Conservation (phyloP, 1,140 invertebrate genomes). For the Camponotus floridanus region DNA sequence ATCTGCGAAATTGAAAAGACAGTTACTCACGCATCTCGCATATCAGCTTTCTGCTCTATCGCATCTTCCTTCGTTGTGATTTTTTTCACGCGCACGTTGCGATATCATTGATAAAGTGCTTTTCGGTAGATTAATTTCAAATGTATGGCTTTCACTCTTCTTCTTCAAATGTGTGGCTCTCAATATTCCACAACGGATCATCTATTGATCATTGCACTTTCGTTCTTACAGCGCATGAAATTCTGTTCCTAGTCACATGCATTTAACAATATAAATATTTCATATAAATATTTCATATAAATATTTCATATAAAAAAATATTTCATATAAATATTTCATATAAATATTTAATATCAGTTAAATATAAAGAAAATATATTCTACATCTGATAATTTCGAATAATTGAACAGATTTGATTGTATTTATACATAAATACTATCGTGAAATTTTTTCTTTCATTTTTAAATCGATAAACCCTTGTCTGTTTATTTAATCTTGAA, state of each 20-base stretch:
- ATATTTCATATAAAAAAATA: neutral
- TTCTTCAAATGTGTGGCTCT: too few species aligned
- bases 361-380: neutral
- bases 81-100: neutral
- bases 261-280: neutral
- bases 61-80: slow-evolving; percentile 31
- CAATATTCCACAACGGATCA: neutral
- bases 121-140: slow-evolving; percentile 38
- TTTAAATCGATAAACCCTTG: neutral
- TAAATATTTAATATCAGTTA: neutral
- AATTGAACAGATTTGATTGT: neutral
- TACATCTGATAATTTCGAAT: neutral
- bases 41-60: neutral
- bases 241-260: neutral
- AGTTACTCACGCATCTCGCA: neutral
- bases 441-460: neutral
- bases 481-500: neutral
- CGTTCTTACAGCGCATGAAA: neutral
- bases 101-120: slow-evolving; percentile 43
- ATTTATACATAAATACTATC: neutral
- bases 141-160: slow-evolving; percentile 9
- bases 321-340: neutral
- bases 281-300: neutral
- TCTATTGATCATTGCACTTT: neutral
- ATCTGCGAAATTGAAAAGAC: slow-evolving; percentile 53